Base-by-base conservation (phyloP, 2,113 vertebrate genomes). In the Castor canadensis region DNA sequence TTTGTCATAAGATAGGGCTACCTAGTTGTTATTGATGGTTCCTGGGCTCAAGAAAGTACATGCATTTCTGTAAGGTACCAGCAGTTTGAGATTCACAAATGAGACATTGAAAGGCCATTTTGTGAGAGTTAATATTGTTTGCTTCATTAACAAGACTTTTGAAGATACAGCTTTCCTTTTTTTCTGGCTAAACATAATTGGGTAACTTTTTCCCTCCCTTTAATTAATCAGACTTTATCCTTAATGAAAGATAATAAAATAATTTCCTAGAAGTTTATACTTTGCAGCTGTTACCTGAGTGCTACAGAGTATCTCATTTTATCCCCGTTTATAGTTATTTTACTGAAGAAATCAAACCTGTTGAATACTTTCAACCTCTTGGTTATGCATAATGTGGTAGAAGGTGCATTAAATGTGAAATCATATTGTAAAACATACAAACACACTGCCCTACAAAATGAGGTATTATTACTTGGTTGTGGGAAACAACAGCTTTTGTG, bases 191-290 rank as follows among this genome's bases (percentile, higher is more conserved):
- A 64, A 75, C 40, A 45, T 76, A 88, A 56, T 87, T 83, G 47
- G 92, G 62, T 67, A 92, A 69, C 69, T 62, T 76, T 62, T 72
- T n/a, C 58, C 38, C 52, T 26, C 24, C 24, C 22, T 79, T 84
- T 90, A 90, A 43, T 90, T 91, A 17, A 71, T 30, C 71, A 89
- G 6, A 92, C 72, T 54, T 92, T 90, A 95, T 89, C 76, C 60
- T 69, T 94, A 97, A 96, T 83, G 88, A 95, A 91, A 97, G 84
- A 96, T 95, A 95, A 88, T 86, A 1, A 77, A 95, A 88, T 86
- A 1, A 77, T 94, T 96, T 91, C 22, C 87, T 95, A 8, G 40
- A 92, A 15, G 32, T 80, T 75, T 95, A 93, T 43, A 92, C 94
- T 97, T 95, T 83, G 95, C 91, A 95, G 79, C 17, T 91, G 69